Evolutionary conservation across 2,888 invertebrate genomes (phyloP), one percentile per base, ranked within the genome.

Genomic region (Meliscaeva auricollis): DNA sequence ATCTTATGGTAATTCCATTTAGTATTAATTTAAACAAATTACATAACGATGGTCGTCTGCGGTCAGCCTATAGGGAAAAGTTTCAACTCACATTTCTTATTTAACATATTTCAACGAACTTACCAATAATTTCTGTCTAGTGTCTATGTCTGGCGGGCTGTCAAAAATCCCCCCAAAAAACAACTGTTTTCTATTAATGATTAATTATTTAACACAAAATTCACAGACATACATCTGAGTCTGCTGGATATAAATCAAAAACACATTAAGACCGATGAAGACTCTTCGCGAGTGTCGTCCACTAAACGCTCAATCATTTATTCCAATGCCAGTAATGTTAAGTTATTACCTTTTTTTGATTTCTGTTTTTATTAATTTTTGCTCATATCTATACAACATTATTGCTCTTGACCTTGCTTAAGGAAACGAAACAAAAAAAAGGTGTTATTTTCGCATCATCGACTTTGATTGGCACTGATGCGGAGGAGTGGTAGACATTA

Each of bases 361-460:
- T n/a, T n/a, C n/a, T 26, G 7, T 41, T 41, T 13, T 13, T 3
- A 41, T 41, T 11, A 41, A 41, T 41, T 41, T 41, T 41, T 41
- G 41, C 41, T 41, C 26, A 26, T 26, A n/a, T n/a, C n/a, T n/a
- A 26, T 26, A 26, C 26, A 26, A 26, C 26, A 26, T 3, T 26
- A 22, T 38, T 58, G 58, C 38, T 58, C 58, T 58, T 58, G 58
- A 58, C 58, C 58, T 58, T 58, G 58, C 35, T 22, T 58, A 58
- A 58, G 58, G 8, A 38, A 58, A 35, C 7, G 2, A 35, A n/a
- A n/a, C n/a, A n/a, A n/a, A n/a, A 58, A 58, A 17, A 17, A 13
- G 2, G 13, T 38, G 2, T 35, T 38, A 20, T n/a, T 58, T 58
- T 58, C 13, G 38, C 58, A 22, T 20, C 32, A 35, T 58, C 17